These are phyloP conservation scores for Lycaon pictus DNA, from an alignment of 2,113 vertebrate species.

Conservation along the genomic window DNA sequence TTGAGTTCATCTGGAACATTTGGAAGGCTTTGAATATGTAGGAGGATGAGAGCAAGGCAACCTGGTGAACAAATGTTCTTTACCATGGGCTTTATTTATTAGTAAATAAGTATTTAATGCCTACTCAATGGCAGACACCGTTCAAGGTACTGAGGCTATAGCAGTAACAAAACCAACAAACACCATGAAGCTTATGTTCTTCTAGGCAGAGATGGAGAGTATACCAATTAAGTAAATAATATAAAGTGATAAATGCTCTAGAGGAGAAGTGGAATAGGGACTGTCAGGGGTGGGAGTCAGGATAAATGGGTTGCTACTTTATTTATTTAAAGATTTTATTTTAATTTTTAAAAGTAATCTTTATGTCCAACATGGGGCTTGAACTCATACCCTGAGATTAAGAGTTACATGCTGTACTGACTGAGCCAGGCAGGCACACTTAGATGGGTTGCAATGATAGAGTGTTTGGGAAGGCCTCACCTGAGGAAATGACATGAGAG, in stretches of 20 bases:
- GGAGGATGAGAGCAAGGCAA: neutral
- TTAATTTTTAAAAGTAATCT: neutral
- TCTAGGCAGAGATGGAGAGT: neutral
- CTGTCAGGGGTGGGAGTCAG: neutral
- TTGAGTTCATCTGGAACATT: constrained; percentile 1
- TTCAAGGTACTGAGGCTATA: neutral
- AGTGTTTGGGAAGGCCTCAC: neutral
- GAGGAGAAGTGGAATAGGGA: neutral
- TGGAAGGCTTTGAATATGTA: neutral
- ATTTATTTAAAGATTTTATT: neutral
- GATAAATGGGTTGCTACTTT: neutral
- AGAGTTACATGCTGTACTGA: neutral
- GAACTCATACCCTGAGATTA: neutral
- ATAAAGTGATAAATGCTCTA: neutral
- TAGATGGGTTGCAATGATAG: neutral
- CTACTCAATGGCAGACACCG: neutral
- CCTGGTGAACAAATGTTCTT: neutral
- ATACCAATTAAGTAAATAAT: neutral
- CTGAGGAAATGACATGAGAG: neutral
- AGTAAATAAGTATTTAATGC: neutral
- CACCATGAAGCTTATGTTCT: neutral
- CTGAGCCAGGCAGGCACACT: neutral
- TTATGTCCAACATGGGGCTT: neutral
- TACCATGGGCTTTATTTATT: neutral
- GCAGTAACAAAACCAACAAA: neutral